Conservation (phyloP, 2,888 invertebrate genomes). For the Dryococelus australis region DNA sequence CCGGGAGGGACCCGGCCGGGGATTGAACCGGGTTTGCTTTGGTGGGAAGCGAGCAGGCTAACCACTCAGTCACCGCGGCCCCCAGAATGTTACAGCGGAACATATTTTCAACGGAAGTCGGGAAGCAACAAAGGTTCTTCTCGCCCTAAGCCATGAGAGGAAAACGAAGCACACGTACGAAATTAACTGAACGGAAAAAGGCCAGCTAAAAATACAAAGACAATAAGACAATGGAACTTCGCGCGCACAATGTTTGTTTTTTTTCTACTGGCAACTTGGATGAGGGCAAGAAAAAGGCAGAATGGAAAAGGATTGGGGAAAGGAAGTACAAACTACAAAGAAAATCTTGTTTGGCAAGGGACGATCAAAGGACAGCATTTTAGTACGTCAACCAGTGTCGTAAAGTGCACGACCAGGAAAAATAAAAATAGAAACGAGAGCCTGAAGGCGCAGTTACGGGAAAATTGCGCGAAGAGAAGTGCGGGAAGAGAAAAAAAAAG, state of each 20-base stretch:
- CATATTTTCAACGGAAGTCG: background rate
- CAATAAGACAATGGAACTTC: background rate
- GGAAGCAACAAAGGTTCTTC: background rate
- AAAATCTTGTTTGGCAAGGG: background rate
- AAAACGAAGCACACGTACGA: background rate
- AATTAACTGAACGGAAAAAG: background rate
- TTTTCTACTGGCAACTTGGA: background rate
- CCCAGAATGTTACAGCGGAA: background rate
- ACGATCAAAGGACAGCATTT: conserved; percentile 3
- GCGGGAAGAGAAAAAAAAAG: background rate
- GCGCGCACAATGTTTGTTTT: background rate
- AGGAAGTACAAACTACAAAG: background rate
- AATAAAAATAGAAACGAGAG: background rate
- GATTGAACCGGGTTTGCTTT: no score
- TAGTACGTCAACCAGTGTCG: background rate
- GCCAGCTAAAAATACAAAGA: background rate
- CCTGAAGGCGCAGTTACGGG: background rate
- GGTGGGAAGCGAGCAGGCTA: no score
- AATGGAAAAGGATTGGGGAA: background rate
- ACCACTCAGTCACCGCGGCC: no score
- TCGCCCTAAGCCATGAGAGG: background rate
- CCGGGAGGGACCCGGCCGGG: no score
- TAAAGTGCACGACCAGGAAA: background rate
- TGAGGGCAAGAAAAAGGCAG: background rate
- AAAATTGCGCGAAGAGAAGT: background rate